Conservation (phyloP, 2,888 invertebrate species). For the Masnerella sp. region DNA sequence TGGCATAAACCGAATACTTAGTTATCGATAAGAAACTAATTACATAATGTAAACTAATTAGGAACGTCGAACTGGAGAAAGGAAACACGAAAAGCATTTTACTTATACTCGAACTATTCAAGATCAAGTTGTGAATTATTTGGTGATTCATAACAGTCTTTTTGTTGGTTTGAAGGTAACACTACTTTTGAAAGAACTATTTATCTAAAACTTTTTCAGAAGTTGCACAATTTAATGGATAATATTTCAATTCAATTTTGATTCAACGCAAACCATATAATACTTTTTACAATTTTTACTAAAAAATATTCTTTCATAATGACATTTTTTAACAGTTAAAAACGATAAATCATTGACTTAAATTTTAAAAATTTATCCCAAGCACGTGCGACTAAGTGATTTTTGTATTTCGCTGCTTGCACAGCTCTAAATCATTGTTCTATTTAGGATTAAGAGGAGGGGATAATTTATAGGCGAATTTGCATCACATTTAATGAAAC, state of each 20-base stretch:
- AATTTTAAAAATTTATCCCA: too few species aligned
- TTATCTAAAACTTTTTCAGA: conserved; percentile 6
- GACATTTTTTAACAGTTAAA: too few species aligned
- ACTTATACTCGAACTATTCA: not conserved
- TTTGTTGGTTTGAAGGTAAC: conserved; percentile 5
- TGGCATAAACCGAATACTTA: too few species aligned
- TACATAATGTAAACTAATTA: conserved; percentile 22
- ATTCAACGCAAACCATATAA: too few species aligned
- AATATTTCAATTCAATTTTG: not conserved
- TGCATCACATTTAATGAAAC: conserved; percentile 12
- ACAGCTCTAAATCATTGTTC: not conserved
- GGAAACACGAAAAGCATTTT: conserved; percentile 6
- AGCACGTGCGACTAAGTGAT: too few species aligned
- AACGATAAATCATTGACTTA: too few species aligned
- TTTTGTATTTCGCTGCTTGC: too few species aligned
- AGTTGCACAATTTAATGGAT: not conserved
- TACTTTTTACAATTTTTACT: too few species aligned
- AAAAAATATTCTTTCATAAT: not conserved
- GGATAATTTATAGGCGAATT: conserved; percentile 11
- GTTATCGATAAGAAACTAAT: conserved; percentile 16
- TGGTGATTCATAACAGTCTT: not conserved
- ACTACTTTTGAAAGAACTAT: conserved; percentile 1
- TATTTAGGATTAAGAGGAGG: not conserved
- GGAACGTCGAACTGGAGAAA: not conserved
- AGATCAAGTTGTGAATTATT: not conserved